phyloP scores from a whole-genome alignment of 2,113 vertebrate genomes.

The Phalacrocorax carbo region DNA sequence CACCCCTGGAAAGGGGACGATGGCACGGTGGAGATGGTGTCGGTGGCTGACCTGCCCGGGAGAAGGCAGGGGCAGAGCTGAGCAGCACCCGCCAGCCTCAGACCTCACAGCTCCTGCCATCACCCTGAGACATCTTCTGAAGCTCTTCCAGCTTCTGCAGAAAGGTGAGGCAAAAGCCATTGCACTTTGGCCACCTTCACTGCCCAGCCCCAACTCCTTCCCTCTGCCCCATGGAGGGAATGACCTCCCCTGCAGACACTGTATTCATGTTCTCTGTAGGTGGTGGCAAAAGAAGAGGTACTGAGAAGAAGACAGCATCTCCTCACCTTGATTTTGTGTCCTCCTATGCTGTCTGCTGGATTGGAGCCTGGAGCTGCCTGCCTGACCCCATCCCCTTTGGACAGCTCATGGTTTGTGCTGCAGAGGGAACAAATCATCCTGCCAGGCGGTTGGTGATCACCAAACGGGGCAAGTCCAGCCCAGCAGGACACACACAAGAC shows the following conservation, averaged over 20 bases:
- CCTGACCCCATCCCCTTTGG: not conserved
- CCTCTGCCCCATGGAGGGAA: not conserved
- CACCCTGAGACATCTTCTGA: fast-evolving
- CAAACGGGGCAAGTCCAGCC: not conserved
- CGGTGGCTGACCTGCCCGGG: not conserved
- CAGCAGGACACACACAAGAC: not conserved
- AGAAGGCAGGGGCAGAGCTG: not conserved
- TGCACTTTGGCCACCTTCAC: not conserved
- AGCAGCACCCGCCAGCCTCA: fast-evolving
- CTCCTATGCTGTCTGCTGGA: conserved; percentile 41
- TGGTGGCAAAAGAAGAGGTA: not conserved
- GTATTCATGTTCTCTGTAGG: not conserved
- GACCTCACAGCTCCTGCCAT: too few species aligned
- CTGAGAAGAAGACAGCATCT: fast-evolving
- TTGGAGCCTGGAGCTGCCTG: conserved; percentile 20
- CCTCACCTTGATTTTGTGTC: conserved; percentile 30
- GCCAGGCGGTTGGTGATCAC: not conserved
- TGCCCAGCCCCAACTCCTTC: not conserved
- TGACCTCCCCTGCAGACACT: fast-evolving
- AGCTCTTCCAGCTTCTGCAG: not conserved
- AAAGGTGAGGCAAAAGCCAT: not conserved
- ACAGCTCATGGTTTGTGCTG: not conserved
- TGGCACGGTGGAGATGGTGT: fast-evolving
- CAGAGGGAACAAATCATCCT: not conserved
- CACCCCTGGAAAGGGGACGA: not conserved